Percentiles rank a stretch among this genome's conserved stretches.
phyloP scores from a whole-genome alignment of 1,140 invertebrate genomes.

The Drosophila melanica region DNA sequence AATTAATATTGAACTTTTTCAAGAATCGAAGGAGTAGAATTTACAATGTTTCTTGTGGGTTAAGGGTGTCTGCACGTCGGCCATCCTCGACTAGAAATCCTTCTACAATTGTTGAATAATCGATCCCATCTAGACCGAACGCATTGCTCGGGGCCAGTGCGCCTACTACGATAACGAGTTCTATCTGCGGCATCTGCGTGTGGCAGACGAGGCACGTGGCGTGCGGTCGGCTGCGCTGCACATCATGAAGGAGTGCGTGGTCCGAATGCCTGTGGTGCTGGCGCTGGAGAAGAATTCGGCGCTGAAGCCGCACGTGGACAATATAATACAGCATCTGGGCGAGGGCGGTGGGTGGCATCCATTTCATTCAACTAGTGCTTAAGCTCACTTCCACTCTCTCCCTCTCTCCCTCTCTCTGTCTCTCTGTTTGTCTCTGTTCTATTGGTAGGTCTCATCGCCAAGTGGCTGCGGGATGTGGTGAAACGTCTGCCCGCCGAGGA shows the following conservation, averaged over 20 bases:
- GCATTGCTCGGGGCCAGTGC: constrained; percentile 88
- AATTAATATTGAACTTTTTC: too few relatives aligned
- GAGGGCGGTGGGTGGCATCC: constrained; percentile 86
- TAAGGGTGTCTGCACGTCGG: too few relatives aligned
- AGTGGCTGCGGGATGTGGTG: constrained; percentile 91
- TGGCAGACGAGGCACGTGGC: constrained; percentile 85
- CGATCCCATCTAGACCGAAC: constrained; percentile 68
- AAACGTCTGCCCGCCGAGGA: constrained; percentile 84
- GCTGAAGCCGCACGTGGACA: constrained; percentile 88
- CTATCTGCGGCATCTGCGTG: constrained; percentile 87
- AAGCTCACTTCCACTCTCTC: neutral
- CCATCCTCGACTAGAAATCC: neutral
- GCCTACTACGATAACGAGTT: constrained; percentile 93
- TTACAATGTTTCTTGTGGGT: too few relatives aligned
- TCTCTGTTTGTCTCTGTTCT: neutral
- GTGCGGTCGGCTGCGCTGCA: constrained; percentile 87
- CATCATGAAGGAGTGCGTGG: constrained; percentile 91
- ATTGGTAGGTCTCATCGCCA: constrained; percentile 86
- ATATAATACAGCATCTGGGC: constrained; percentile 87
- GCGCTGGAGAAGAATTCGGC: constrained; percentile 93
- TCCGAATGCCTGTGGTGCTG: constrained; percentile 91
- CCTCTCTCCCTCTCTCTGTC: neutral
- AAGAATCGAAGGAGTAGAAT: too few relatives aligned
- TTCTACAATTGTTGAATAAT: too few relatives aligned
- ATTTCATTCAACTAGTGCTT: neutral